Evolutionary conservation across 2,888 invertebrate genomes (phyloP).

Genomic region (Epiblema foenella): DNA sequence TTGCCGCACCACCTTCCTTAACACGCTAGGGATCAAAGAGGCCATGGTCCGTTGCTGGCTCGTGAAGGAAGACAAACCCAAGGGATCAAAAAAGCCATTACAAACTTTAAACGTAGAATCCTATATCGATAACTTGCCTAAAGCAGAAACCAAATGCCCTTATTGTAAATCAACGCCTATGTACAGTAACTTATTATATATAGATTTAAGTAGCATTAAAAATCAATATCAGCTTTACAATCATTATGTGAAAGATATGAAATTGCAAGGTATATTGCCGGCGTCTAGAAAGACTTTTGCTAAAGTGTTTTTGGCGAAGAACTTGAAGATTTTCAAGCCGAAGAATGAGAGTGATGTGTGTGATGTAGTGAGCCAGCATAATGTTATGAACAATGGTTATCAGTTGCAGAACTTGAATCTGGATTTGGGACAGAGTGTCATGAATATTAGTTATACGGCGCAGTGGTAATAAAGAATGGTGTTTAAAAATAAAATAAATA

Average conservation of each 20-base stretch:
- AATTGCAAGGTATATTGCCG: constrained; percentile 48
- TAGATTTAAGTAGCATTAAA: constrained; percentile 60
- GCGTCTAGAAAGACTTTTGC: constrained; percentile 71
- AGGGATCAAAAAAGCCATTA: constrained; percentile 54
- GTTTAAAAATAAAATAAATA: too few relatives aligned
- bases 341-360: constrained; percentile 66
- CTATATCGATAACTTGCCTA: constrained; percentile 65
- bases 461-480: constrained; percentile 36
- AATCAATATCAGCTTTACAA: constrained; percentile 66
- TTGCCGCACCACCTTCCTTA: constrained; percentile 65
- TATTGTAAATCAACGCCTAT: constrained; percentile 53
- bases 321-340: constrained; percentile 66
- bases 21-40: constrained; percentile 70
- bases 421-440: constrained; percentile 34
- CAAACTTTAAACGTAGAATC: constrained; percentile 61
- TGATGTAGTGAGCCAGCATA: constrained; percentile 60
- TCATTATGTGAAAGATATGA: constrained; percentile 61
- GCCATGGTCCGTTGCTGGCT: constrained; percentile 70
- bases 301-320: constrained; percentile 59
- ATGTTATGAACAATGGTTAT: constrained; percentile 50
- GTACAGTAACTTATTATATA: constrained; percentile 52
- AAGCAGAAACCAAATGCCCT: constrained; percentile 59
- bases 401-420: constrained; percentile 36
- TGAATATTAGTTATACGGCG: constrained; percentile 32
- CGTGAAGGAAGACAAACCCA: constrained; percentile 50